Evolutionary conservation across 2,797 vertebrate species (phyloP), one percentile per base, ranked within the genome.

Genomic region (Etheostoma perlongum): DNA sequence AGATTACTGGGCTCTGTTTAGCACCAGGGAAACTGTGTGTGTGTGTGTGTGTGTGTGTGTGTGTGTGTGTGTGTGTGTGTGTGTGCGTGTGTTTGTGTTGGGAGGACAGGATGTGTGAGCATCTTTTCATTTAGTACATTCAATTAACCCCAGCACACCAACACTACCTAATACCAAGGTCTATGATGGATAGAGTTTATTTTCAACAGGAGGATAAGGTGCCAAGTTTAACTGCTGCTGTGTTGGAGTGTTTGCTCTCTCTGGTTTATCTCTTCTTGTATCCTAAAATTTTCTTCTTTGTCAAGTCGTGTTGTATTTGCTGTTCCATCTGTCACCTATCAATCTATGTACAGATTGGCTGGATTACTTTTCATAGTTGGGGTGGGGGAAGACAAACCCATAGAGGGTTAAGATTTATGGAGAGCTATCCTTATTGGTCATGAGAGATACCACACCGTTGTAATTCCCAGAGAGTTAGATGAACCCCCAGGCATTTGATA

Each of bases 61-160:
- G 36, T 36, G 36, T 36, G 33, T 36, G 33, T 36, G 33, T 36
- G 8, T 36, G 33, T 36, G 30, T 33, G 36, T 49, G 49, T n/a
- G 19, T 59, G 46, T 51, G 19, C 18, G 44, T 44, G 11, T 62
- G 44, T 67, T 11, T 66, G 61, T 16, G 10, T 48, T n/a, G 6
- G 21, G 6, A 67, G 13, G 58, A 57, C 10, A 70, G 46, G 13
- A 9, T 42, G 11, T 33, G 40, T 23, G 67, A 58, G 13, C 27
- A 66, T 76, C 33, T 64, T 67, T 73, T 68, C 77, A 82, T 74
- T 65, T 51, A 55, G 58, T 52, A 46, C 40, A 66, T 66, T 72
- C 7, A 14, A 57, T 83, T 71, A 74, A 78, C 74, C 40, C 51
- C 44, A 61, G 27, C 21, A 68, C 1, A 8, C 53, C 48, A 15